Base-by-base conservation (phyloP, 1,140 invertebrate genomes). In the Arctopsyche grandis region DNA sequence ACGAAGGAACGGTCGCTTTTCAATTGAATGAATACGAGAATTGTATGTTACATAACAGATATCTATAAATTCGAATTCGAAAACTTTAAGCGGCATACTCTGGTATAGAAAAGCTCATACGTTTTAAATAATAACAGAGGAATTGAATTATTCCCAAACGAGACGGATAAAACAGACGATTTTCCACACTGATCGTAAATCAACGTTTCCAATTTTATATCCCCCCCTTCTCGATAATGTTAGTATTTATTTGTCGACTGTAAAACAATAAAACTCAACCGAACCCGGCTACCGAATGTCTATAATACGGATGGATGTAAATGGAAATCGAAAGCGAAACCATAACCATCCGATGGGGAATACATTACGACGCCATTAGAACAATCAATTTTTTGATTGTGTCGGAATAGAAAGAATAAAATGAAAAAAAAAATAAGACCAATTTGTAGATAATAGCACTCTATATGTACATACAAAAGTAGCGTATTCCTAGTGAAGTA, bases 241-340 rank as follows among this genome's bases (percentile, higher is more conserved):
- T 14, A 24, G 63, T 14, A 7, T 66, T 66, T 66, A 66, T 66
- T 26, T n/a, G 63, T 66, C 21, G 63, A 22, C 24, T 66, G 21
- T 66, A 66, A 66, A 66, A 26, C 63, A 66, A 66, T 66, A 66
- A 66, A 66, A 66, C 21, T 66, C 22, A 16, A 52, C 21, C 22
- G 24, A 19, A 60, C 22, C 12, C 63, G 63, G 63, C 63, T 66
- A 14, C 63, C 24, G 63, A 19, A 22, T 66, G n/a, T 22, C 29
- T 38, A 38, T 38, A 38, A 38, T 38, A 38, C 29, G 3, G 1
- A 38, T 38, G 7, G 29, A 38, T 38, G 29, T 38, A 38, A 4
- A 38, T 38, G 1, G 22, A 66, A 66, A 66, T 66, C 63, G 63
- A 66, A 66, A 66, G 21, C 63, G 48, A 52, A 52, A 52, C 48